Percentiles rank a stretch among this genome's conserved stretches.
phyloP scores from a whole-genome alignment of 2,888 invertebrate genomes.

The Incurvaria masculella region DNA sequence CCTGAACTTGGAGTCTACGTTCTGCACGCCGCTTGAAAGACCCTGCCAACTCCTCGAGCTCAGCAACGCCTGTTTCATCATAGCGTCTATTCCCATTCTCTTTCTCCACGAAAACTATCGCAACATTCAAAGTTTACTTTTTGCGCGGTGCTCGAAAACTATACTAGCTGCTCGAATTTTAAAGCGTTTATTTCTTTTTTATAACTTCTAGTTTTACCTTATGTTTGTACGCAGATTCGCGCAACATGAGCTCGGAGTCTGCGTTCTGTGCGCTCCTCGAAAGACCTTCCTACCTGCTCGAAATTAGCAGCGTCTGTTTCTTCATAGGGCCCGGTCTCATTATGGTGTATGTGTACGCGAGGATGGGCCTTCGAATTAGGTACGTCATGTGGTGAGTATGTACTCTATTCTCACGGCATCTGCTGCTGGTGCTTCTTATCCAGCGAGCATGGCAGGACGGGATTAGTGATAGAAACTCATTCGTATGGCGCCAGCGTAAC shows the following conservation, averaged over 20 bases:
- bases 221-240: slow-evolving; percentile 28
- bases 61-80: slow-evolving; percentile 68
- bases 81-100: slow-evolving; percentile 34
- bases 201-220: slow-evolving; percentile 6
- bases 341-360: slow-evolving; percentile 67
- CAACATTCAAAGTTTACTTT: no score
- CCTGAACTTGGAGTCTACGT: slow-evolving; percentile 58
- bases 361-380: slow-evolving; percentile 72
- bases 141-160: no score
- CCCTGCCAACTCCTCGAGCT: slow-evolving; percentile 61
- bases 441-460: no score
- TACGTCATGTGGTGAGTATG: slow-evolving; percentile 37
- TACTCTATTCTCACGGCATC: no score
- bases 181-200: slow-evolving; percentile 18
- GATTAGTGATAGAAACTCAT: no score
- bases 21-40: slow-evolving; percentile 61
- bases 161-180: slow-evolving; percentile 15
- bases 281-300: slow-evolving; percentile 65
- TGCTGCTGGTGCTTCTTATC: no score
- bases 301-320: slow-evolving; percentile 77
- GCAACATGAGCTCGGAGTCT: slow-evolving; percentile 55
- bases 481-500: no score
- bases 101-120: no score
- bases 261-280: slow-evolving; percentile 78
- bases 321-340: slow-evolving; percentile 76